Evolutionary conservation across 2,888 invertebrate genomes (phyloP).

Genomic region (Drosophila kuntzei): DNA sequence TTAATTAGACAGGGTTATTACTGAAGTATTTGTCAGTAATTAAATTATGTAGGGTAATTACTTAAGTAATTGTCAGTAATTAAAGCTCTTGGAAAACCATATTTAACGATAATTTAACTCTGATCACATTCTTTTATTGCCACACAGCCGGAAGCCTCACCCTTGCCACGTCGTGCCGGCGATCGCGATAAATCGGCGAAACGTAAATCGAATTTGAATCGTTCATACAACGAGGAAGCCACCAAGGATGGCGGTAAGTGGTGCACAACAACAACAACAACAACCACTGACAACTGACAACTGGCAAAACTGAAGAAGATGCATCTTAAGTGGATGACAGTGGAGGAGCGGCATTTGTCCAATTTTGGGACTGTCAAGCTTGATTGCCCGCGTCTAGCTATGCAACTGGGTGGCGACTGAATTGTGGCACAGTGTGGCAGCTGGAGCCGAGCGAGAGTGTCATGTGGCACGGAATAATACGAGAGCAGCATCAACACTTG

Average conservation of each 20-base stretch:
- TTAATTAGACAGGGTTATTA: too few species aligned
- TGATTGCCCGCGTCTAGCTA: constrained; percentile 6
- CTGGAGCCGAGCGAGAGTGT: constrained; percentile 7
- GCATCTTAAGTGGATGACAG: neutral
- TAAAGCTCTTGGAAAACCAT: constrained; percentile 9
- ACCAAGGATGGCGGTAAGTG: constrained; percentile 85
- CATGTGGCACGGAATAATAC: constrained; percentile 38
- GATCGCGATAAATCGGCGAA: constrained; percentile 89
- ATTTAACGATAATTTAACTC: neutral
- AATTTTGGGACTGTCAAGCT: constrained; percentile 41
- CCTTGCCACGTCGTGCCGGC: constrained; percentile 81
- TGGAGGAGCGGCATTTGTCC: constrained; percentile 16
- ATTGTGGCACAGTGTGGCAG: constrained; percentile 26
- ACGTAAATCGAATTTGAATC: constrained; percentile 89
- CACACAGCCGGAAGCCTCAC: constrained; percentile 80
- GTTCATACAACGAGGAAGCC: constrained; percentile 86
- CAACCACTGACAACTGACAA: neutral
- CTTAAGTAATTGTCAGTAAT: constrained; percentile 3
- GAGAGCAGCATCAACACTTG: constrained; percentile 49
- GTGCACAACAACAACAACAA: constrained; percentile 18
- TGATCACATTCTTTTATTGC: constrained; percentile 4
- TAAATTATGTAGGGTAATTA: too few species aligned
- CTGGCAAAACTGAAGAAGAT: constrained; percentile 3
- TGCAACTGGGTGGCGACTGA: constrained; percentile 19
- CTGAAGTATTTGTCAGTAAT: too few species aligned